These are phyloP conservation scores for Genyomyrus donnyi DNA, from an alignment of 2,113 vertebrate genomes.

Conservation along the genomic window DNA sequence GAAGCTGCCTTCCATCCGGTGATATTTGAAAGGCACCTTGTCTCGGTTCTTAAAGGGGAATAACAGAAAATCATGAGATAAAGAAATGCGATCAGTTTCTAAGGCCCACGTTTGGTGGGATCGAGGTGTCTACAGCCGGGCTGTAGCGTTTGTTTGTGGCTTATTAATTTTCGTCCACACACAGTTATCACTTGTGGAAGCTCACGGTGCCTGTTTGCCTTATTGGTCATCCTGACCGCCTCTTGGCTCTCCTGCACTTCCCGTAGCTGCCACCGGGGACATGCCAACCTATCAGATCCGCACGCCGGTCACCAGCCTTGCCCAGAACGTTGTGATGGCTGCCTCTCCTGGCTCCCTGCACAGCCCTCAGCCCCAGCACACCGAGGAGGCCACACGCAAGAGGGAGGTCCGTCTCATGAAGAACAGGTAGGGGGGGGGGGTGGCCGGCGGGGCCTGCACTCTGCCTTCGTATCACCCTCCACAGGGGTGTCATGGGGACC, in stretches of 20 bases:
- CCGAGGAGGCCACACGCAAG: constrained; percentile 87
- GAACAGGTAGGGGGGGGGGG: constrained; percentile 68
- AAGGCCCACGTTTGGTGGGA: background rate
- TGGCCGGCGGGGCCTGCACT: background rate
- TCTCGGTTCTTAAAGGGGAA: background rate
- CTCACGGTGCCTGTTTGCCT: background rate
- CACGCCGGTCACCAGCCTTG: constrained; percentile 73
- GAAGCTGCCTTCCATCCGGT: background rate
- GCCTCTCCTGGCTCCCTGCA: constrained; percentile 75
- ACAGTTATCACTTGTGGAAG: background rate
- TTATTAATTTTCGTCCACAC: background rate
- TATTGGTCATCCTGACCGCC: background rate
- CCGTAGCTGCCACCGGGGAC: constrained; percentile 81
- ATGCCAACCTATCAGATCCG: constrained; percentile 89
- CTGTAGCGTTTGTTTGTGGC: background rate
- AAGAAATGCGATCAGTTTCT: background rate
- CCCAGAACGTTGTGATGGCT: constrained; percentile 84
- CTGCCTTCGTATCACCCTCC: background rate
- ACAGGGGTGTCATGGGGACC: background rate
- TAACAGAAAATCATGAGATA: background rate
- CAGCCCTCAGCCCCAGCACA: constrained; percentile 66
- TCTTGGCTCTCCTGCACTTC: background rate
- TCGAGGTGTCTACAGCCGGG: background rate
- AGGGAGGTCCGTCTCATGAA: constrained; percentile 90
- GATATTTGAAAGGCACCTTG: background rate